Base-by-base conservation (phyloP, 2,797 vertebrate species). In the Nannoperca australis region DNA sequence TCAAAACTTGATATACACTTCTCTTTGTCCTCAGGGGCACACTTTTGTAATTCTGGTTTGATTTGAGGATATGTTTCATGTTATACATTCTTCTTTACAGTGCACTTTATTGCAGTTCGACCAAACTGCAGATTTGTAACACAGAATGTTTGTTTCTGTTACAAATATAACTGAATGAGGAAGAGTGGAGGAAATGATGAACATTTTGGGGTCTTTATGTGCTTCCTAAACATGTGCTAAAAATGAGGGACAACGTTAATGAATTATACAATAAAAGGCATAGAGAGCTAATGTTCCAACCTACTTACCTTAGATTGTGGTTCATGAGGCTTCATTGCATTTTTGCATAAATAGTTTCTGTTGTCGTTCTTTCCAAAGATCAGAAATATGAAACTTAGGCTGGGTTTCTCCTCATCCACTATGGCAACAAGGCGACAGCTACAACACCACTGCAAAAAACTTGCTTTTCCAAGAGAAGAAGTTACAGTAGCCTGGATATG, bases 61-160 rank as follows among this genome's bases (percentile, higher is more conserved):
- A 85, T 85, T 79, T 81, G 50, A 80, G 82, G 63, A 82, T 80
- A 78, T 75, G 58, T 73, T 85, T 87, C 76, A 80, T 78, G 70
- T 30, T 38, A 18, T 73, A n/a, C 9, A 9, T 38, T 78, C 36
- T 71, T 75, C 10, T 60, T 40, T 49, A 49, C 40, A 50, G 55
- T 58, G 14, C 50, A 51, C n/a, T 47, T 76, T 38, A 53, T 68
- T 17, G 56, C 20, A 72, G 8, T 34, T 17, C 14, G n/a, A 73
- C 51, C 65, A 55, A 80, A 54, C 17, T 20, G 38, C 67, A 30
- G 6, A 69, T 54, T 64, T 73, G 59, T 73, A 73, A 74, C 56
- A 53, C 68, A 49, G 36, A 34, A 40, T 47, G 50, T 76, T 67
- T 70, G 53, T 18, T 60, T 71, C 32, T 62, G 32, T 76, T 12